phyloP scores from a whole-genome alignment of 2,888 invertebrate genomes.

The Mimumesa dahlbomi region DNA sequence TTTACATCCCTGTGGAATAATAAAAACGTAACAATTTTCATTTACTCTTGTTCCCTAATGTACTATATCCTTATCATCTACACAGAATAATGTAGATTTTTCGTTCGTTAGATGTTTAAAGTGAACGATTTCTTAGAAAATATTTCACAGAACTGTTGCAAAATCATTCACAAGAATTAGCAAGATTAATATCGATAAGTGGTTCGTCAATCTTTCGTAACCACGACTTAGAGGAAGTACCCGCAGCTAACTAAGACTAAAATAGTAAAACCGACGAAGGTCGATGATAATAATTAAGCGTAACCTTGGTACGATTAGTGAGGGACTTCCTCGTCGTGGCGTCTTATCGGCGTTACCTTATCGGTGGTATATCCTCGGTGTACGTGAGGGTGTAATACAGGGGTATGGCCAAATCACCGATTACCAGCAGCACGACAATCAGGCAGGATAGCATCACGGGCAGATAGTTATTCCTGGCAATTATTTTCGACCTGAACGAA shows the following conservation, averaged over 20 bases:
- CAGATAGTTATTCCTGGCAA: slow-evolving; percentile 75
- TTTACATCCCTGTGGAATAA: no score
- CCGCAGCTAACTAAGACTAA: not conserved
- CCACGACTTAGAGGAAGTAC: slow-evolving; percentile 17
- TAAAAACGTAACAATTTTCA: no score
- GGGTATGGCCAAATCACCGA: slow-evolving; percentile 85
- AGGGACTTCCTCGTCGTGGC: slow-evolving; percentile 10
- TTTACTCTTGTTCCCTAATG: no score
- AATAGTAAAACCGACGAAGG: slow-evolving; percentile 33
- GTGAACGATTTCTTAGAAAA: not conserved
- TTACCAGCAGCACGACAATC: slow-evolving; percentile 78
- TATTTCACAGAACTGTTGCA: slow-evolving; percentile 1
- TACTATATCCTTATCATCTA: no score
- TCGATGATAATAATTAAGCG: slow-evolving; percentile 54
- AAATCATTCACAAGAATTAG: slow-evolving; percentile 2
- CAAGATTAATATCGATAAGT: slow-evolving; percentile 36
- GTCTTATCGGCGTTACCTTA: slow-evolving; percentile 69
- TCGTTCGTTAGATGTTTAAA: not conserved
- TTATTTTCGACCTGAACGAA: slow-evolving; percentile 80
- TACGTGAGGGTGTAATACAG: slow-evolving; percentile 83
- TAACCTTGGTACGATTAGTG: slow-evolving; percentile 53
- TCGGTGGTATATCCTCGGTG: slow-evolving; percentile 65
- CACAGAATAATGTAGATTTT: not conserved
- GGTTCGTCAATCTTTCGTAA: slow-evolving; percentile 20
- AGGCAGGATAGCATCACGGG: slow-evolving; percentile 79